Evolutionary conservation across 2,888 invertebrate genomes (phyloP), one percentile per base, ranked within the genome.

Genomic region (Zele albiditarsus): DNA sequence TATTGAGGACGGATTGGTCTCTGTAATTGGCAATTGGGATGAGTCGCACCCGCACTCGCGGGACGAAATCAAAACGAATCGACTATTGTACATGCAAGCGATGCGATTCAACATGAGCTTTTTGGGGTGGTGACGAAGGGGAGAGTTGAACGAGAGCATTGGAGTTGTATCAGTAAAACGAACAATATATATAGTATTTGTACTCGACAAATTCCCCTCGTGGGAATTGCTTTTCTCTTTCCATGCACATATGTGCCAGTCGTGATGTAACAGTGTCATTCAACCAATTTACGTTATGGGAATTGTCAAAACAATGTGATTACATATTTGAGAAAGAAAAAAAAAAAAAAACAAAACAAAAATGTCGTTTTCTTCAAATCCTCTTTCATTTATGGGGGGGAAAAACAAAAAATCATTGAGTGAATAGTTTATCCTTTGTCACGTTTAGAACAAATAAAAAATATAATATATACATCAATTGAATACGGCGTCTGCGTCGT

Each of bases 1-100:
- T 33, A 58, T 28, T 23, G 31, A 33, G 69, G 58, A 69, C 57
- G 58, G 58, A 69, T 69, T 69, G 69, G 58, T 53, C 58, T 69
- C 53, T 69, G 58, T 58, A 69, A 69, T 69, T 58, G 69, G 58
- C 38, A 69, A 58, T 33, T 58, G 28, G 69, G 14, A 69, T 69
- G 69, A 23, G 57, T 66, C 42, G 25, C 16, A 42, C 20, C 14
- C 42, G n/a, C 46, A 57, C 27, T 57, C 58, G 58, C 58, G 57
- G 69, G 38, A 69, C 58, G 33, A 57, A 69, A 69, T 69, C 69
- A 69, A 69, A 69, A 69, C 58, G 69, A 69, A 69, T 58, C 33
- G 58, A 69, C 57, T 58, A 58, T 69, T 57, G 58, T 69, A 69
- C 69, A 69, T 69, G 69, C 23, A 23, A 69, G 58, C 58, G 58